Evolutionary conservation across 2,797 vertebrate species (phyloP), one percentile per base, ranked within the genome.

Genomic region (Fistularia tabacaria): DNA sequence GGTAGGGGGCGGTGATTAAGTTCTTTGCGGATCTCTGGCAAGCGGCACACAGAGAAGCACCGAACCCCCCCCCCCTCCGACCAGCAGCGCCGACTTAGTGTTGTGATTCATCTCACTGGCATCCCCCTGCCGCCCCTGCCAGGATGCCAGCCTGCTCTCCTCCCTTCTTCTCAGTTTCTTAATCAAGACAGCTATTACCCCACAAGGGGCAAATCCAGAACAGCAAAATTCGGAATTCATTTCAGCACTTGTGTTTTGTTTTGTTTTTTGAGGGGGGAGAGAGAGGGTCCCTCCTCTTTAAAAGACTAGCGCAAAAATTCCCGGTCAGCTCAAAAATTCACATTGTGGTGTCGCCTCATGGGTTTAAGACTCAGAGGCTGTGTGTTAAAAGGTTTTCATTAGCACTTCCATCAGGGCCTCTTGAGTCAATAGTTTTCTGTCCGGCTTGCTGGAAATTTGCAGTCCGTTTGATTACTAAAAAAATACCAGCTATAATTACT

Each of bases 101-200:
- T 15, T 55, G 54, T 90, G 87, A 90, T 75, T 89, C 85, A 90
- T 61, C 50, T 52, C n/a, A 3, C 42, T 76, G 85, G 88, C 69
- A 88, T 89, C 64, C 74, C 47, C 12, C 54, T 54, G 49, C 66
- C 46, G 36, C 62, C 59, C 36, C 54, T 66, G 68, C 69, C 62
- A 77, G 46, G 40, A 38, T 42, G 47, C 68, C 66, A 61, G 50
- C 63, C 51, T 49, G 52, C 54, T 68, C 49, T 53, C 63, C 67
- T 61, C 64, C 58, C 57, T 52, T 46, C 69, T 42, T 50, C 73
- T 65, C 58, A 3, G 64, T 64, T 41, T 47, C 59, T 61, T 71
- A 48, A 40, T 80, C 52, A 6, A 15, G 3, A 47, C n/a, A 46
- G 9, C 39, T 36, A 25, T 8, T 55, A 63, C 69, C 54, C 2